Base-by-base conservation (phyloP, 1,140 invertebrate species). In the Bombus pyrosoma region DNA sequence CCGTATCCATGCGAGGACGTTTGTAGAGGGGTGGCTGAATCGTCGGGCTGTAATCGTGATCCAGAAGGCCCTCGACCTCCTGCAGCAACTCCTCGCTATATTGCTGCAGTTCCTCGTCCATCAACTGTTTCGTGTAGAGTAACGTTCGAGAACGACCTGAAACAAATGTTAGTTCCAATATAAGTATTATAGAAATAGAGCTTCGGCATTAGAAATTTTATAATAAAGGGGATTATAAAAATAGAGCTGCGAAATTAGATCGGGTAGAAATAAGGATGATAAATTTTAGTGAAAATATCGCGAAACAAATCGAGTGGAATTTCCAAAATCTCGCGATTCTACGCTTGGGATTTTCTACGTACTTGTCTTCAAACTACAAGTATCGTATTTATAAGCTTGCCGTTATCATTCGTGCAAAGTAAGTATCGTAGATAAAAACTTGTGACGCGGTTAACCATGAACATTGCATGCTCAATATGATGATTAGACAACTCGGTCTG, bases 41-140 rank as follows among this genome's bases (percentile, higher is more conserved):
- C 34, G 92, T 86, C 4, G 94, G 94, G 79, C 94, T 94, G 88
- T 95, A 96, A 86, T 96, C 95, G 86, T 96, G 95, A 88, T 96
- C 95, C 74, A 95, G 74, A 28, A 94, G 81, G 22, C 93, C 94
- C 75, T 94, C 91, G 15, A 93, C 89, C 81, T 94, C 92, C 64
- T 94, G 92, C 75, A 95, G 82, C 59, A 95, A 39, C 28, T 94
- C 93, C 68, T 95, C 94, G 57, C 93, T 89, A n/a, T 93, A 94
- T 77, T 95, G 94, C 41, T 95, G 93, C 47, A 95, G 89, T 47
- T 95, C 94, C 69, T 94, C 92, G 47, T 94, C 92, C 85, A 94
- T 91, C n/a, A 93, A 72, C 78, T 94, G 93, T 39, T 94, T 95
- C 12, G 94, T 94, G 77, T 94, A 95, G 0, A 95, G 87, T 13